Conservation (phyloP, 2,797 vertebrate genomes). For the Ceryle rudis region DNA sequence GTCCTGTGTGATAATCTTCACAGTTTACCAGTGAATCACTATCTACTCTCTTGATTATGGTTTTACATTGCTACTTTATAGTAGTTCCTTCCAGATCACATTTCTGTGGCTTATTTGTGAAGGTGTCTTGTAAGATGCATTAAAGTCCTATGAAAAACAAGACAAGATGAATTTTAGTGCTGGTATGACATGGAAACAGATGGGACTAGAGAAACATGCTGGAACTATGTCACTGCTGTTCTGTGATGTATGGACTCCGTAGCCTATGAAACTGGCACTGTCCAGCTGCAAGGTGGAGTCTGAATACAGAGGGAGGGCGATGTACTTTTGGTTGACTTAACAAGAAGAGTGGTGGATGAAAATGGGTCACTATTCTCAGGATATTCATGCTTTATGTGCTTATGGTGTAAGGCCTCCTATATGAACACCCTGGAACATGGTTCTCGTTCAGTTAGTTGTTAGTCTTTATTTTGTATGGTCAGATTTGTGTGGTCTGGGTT, state of each 20-base stretch:
- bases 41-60: neutral
- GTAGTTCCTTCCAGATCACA: neutral
- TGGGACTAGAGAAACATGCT: neutral
- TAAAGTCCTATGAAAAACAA: neutral
- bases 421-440: neutral
- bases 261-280: neutral
- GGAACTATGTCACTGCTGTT: neutral
- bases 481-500: neutral
- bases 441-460: neutral
- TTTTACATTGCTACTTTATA: neutral
- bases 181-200: neutral
- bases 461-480: neutral
- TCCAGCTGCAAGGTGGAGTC: neutral
- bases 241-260: neutral
- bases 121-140: neutral
- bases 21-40: neutral
- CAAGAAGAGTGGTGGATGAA: neutral
- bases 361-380: neutral
- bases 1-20: neutral
- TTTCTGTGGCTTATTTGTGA: neutral
- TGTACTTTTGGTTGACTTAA: neutral
- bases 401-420: neutral
- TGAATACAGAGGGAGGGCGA: neutral
- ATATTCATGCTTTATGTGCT: neutral
- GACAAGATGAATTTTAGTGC: fast-evolving